Conservation (phyloP, 2,888 invertebrate species). For the Eupithecia abbreviata region DNA sequence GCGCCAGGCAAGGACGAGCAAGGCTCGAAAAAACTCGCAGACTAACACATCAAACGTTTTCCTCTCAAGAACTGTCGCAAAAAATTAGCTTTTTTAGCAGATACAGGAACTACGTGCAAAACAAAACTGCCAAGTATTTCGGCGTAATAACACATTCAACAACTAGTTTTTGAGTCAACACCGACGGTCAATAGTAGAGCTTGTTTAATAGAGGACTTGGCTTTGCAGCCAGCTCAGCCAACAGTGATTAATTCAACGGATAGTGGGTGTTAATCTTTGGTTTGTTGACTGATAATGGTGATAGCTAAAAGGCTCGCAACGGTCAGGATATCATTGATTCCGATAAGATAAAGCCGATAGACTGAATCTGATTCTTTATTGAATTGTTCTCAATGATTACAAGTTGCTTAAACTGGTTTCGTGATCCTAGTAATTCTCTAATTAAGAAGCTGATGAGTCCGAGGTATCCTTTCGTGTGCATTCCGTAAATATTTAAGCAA, state of each 20-base stretch:
- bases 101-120: slow-evolving; percentile 49
- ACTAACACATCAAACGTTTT: slow-evolving; percentile 53
- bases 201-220: slow-evolving; percentile 14
- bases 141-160: slow-evolving; percentile 50
- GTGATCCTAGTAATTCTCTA: slow-evolving; percentile 63
- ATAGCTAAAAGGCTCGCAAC: slow-evolving; percentile 47
- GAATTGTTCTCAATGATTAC: slow-evolving; percentile 21
- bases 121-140: slow-evolving; percentile 50
- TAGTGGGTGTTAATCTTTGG: slow-evolving; percentile 31
- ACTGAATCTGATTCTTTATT: slow-evolving; percentile 27
- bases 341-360: slow-evolving; percentile 36
- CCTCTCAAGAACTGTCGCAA: slow-evolving; percentile 48
- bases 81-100: slow-evolving; percentile 49
- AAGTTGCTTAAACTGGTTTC: slow-evolving; percentile 46
- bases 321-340: slow-evolving; percentile 43
- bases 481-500: slow-evolving; percentile 61
- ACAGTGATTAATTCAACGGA: slow-evolving; percentile 13
- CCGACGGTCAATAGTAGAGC: slow-evolving; percentile 25
- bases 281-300: slow-evolving; percentile 57
- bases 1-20: slow-evolving; percentile 69
- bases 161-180: slow-evolving; percentile 39
- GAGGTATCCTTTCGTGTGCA: slow-evolving; percentile 52
- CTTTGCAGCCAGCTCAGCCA: background rate
- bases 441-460: slow-evolving; percentile 60
- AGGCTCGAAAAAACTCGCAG: slow-evolving; percentile 57